Base-by-base conservation (phyloP, 2,113 vertebrate genomes). In the Anguilla japonica region DNA sequence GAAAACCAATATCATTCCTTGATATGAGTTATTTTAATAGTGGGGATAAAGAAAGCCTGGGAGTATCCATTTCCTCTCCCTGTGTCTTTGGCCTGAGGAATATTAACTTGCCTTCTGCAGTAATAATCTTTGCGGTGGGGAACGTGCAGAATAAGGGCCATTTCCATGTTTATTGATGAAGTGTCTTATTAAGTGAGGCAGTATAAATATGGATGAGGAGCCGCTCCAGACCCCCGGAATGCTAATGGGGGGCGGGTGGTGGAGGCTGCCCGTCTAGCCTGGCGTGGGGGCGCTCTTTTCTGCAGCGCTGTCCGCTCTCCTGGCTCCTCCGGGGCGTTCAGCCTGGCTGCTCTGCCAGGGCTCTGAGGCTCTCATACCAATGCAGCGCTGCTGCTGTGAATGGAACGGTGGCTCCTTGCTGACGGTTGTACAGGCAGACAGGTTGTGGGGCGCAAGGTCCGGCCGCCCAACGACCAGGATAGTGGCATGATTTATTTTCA, bases 141-240 rank as follows among this genome's bases (percentile, higher is more conserved):
- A 63, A 60, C 80, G 63, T 29, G 81, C 41, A 7, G 56, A 63
- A 41, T 60, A 29, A 75, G 53, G 43, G 34, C 40, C 86, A 83
- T 71, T 87, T 83, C 67, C 63, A 87, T 87, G 86, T 87, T 83
- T 87, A 87, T 87, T 87, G 86, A 87, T 87, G 86, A 87, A 75
- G 86, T 63, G 56, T 79, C 86, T 87, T 83, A 87, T 87, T 87
- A 87, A 20, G 67, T n/a, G 46, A 87, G 43, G 34, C 41, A 8
- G 43, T 83, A 83, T 83, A 63, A 83, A 83, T 83, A 83, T 83
- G 82, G 82, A 83, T 83, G 82, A 83, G 39, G 82, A 3, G 18
- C 5, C 16, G 34, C 57, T 40, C 82, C 57, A 83, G 82, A 57
- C 53, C 57, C 53, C 63, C 40, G 82, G 29, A 83, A 63, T 83